These are phyloP conservation scores for Erethizon dorsatum DNA, from an alignment of 2,797 vertebrate species.

Conservation along the genomic window DNA sequence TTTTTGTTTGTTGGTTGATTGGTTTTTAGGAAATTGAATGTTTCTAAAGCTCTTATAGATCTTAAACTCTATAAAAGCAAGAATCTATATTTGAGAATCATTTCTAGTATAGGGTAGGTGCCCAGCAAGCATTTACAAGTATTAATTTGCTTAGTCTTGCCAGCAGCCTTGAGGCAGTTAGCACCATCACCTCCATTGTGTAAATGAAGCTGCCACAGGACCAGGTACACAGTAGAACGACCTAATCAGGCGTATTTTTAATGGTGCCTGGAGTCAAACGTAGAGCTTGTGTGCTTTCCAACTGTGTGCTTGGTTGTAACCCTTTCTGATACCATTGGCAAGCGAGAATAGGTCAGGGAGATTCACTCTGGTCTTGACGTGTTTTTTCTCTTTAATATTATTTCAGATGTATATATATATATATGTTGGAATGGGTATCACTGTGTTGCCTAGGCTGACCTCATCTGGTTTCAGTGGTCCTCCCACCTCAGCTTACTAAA, in stretches of 20 bases:
- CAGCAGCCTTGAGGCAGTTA: not conserved
- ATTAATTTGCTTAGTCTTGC: not conserved
- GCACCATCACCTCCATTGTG: constrained; percentile 23
- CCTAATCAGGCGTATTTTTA: not conserved
- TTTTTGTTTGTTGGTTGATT: not conserved
- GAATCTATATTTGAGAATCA: constrained; percentile 37
- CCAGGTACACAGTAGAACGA: not conserved
- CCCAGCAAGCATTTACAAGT: not conserved
- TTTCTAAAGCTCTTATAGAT: not conserved
- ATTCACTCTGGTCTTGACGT: not conserved
- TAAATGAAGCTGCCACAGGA: not conserved
- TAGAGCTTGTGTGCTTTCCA: not conserved
- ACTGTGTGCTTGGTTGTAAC: not conserved
- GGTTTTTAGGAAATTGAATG: not conserved
- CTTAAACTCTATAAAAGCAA: not conserved
- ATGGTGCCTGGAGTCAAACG: not conserved
- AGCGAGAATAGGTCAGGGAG: not conserved
- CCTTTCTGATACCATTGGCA: not conserved
- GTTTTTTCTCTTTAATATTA: constrained; percentile 7
- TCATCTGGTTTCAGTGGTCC: not conserved
- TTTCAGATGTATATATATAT: too few relatives aligned
- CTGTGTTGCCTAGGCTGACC: not conserved
- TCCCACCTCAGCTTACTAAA: not conserved
- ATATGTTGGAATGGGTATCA: not conserved
- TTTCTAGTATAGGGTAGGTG: not conserved